Evolutionary conservation across 1,140 invertebrate genomes (phyloP), one percentile per base, ranked within the genome.

Genomic region (Ips typographus): DNA sequence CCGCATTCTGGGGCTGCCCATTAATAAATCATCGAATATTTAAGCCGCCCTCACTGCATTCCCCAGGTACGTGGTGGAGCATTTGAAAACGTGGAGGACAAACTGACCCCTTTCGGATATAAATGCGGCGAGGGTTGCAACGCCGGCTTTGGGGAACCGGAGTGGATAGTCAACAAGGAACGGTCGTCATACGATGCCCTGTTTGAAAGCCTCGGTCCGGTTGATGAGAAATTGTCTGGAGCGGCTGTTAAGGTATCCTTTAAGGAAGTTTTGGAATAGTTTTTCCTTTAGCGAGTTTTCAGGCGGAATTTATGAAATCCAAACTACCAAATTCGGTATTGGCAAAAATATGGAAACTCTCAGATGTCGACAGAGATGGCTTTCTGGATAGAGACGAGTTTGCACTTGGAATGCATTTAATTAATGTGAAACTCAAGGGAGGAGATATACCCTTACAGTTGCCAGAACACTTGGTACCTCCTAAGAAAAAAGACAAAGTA

Each of bases 391-490:
- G 86, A 0, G 97, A 99, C 76, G 98, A 99, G 85, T 99, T 99
- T 84, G 98, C 98, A 5, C 85, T 99, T 59, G 96, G 98, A 1
- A 96, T 98, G 91, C 96, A 99, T 84, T 88, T 99, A 77, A 98
- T 99, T 75, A 91, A 93, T 76, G 89, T 97, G 40, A 96, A 97
- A 85, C 83, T 96, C 60, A 92, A 95, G 68, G 96, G 95, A 43
- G 90, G 95, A 80, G 97, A 99, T 80, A 83, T 99, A 65, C 98
- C 98, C 1, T 80, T 85, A 3, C 88, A 92, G 68, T 83, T 99
- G 71, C 98, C 98, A 0, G 85, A 89, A 43, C 98, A 99, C 84
- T 87, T 99, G 66, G 83, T 98, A 71, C 98, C 98, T 42, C 98
- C 98, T 61, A 90, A 91, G 39, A 97, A 98, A 66, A 75, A 75